These are phyloP conservation scores for Trachelus stipa DNA, from an alignment of 2,888 invertebrate species.

Conservation along the genomic window DNA sequence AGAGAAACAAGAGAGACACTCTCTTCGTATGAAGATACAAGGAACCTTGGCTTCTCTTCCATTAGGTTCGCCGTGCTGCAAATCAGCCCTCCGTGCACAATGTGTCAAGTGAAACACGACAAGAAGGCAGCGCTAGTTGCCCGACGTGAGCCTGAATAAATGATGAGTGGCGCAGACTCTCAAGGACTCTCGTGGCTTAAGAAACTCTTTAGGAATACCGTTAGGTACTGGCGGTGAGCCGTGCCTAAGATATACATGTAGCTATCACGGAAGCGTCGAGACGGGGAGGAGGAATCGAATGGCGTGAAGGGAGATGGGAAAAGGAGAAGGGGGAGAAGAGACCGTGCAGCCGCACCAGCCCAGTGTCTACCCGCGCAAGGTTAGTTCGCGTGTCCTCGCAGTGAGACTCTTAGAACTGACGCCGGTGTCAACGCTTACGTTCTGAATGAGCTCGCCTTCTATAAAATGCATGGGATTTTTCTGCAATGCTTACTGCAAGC, in stretches of 20 bases:
- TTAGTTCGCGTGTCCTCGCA: conserved; percentile 33
- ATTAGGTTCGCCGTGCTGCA: no score
- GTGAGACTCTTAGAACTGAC: conserved; percentile 28
- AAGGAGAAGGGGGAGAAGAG: conserved; percentile 67
- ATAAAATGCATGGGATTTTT: conserved; percentile 65
- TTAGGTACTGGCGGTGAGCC: neutral
- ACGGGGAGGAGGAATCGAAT: neutral
- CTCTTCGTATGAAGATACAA: no score
- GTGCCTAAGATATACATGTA: neutral
- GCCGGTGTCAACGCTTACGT: conserved; percentile 7
- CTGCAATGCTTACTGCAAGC: conserved; percentile 49
- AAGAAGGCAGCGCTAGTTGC: neutral
- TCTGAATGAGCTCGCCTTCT: conserved; percentile 57
- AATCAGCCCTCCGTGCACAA: no score
- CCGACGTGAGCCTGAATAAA: neutral
- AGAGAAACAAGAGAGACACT: no score
- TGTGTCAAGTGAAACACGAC: no score
- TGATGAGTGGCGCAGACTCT: neutral
- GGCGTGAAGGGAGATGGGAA: conserved; percentile 35
- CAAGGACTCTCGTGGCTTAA: neutral
- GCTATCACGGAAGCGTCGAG: neutral
- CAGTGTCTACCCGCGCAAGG: conserved; percentile 49
- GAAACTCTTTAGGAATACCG: neutral
- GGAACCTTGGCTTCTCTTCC: no score
- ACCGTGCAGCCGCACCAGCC: conserved; percentile 68